These are phyloP conservation scores for Leptodactylus fallax DNA, from an alignment of 2,797 vertebrate species.

Conservation along the genomic window DNA sequence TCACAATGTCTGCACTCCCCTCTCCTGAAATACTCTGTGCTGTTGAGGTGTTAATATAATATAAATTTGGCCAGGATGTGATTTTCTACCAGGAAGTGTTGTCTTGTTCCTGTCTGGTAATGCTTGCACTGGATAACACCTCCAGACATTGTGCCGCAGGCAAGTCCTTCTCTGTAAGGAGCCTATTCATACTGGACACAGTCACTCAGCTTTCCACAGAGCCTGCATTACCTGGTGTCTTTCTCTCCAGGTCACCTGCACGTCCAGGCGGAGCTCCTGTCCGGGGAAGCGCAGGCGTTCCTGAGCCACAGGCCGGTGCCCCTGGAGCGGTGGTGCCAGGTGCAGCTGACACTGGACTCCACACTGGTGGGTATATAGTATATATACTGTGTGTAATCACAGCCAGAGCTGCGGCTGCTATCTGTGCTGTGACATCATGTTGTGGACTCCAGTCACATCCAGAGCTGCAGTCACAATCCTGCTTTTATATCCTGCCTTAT, in stretches of 20 bases:
- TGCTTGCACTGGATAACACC: neutral
- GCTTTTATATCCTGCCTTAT: neutral
- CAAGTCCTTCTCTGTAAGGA: neutral
- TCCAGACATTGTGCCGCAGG: neutral
- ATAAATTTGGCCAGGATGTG: neutral
- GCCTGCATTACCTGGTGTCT: neutral
- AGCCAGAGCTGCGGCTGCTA: neutral
- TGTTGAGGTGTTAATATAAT: no score
- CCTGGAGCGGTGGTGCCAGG: slow-evolving; percentile 76
- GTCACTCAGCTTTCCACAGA: neutral
- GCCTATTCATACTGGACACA: no score
- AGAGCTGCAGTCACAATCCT: neutral
- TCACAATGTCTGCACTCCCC: no score
- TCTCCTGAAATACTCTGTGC: no score
- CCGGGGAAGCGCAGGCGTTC: slow-evolving; percentile 72
- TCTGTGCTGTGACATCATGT: neutral
- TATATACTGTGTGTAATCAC: neutral
- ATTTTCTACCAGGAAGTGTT: neutral
- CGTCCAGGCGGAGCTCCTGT: slow-evolving; percentile 73
- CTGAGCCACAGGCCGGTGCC: slow-evolving; percentile 73
- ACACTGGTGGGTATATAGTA: slow-evolving; percentile 67
- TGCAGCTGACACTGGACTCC: slow-evolving; percentile 71
- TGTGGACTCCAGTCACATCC: neutral
- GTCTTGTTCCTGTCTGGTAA: neutral
- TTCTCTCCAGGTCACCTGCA: slow-evolving; percentile 75